Evolutionary conservation across 2,797 vertebrate species (phyloP).

Genomic region (Oophaga sylvatica): DNA sequence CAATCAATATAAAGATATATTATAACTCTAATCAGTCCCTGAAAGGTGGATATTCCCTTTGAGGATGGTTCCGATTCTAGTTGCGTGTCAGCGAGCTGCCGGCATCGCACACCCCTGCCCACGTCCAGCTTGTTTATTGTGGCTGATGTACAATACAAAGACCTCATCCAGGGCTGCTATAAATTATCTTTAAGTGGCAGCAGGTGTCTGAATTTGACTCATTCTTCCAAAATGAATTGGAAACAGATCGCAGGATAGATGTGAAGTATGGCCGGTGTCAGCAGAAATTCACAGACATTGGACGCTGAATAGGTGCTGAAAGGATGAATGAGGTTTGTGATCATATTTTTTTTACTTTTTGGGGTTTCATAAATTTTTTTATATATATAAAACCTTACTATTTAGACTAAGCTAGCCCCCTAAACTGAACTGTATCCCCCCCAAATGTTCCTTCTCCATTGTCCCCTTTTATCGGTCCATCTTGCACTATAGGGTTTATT

Average conservation of each 20-base stretch:
- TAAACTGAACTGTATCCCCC: not conserved
- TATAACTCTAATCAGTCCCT: not conserved
- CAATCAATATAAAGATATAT: not conserved
- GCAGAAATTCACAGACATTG: not conserved
- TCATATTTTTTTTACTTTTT: not conserved
- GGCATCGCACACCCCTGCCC: not conserved
- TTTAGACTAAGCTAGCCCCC: not conserved
- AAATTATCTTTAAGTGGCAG: slow-evolving; percentile 40
- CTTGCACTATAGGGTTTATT: not conserved
- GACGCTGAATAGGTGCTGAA: not conserved
- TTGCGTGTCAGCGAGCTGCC: not conserved
- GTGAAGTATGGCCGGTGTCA: slow-evolving; percentile 7
- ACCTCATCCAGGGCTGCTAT: not conserved
- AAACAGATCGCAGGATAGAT: slow-evolving; percentile 5
- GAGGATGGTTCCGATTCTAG: not conserved
- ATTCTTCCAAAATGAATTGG: slow-evolving; percentile 7
- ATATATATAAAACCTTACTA: not conserved
- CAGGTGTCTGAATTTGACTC: slow-evolving; percentile 22
- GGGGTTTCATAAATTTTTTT: not conserved
- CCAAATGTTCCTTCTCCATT: not conserved
- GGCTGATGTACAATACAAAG: not conserved
- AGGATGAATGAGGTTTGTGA: not conserved
- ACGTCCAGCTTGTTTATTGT: not conserved
- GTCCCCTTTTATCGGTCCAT: no score
- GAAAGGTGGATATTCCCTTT: not conserved